These are phyloP conservation scores for Machaerirhynchus nigripectus DNA, from an alignment of 2,113 vertebrate genomes.

Conservation along the genomic window DNA sequence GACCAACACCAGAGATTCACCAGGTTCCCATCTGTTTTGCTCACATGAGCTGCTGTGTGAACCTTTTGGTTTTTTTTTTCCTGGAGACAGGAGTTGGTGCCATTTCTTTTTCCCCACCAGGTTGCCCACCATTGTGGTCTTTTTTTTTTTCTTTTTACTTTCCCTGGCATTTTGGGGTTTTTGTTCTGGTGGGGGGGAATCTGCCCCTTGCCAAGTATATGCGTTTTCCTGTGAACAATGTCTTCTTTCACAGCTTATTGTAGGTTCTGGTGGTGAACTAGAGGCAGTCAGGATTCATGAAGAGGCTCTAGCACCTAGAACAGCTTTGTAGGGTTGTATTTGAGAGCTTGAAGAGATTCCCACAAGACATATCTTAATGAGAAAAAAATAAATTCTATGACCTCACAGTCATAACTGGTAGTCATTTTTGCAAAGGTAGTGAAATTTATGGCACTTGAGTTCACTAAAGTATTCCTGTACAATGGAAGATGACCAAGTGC, in stretches of 20 bases:
- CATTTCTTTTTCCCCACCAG: not conserved
- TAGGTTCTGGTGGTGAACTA: not conserved
- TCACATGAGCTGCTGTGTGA: not conserved
- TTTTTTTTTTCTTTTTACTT: not conserved
- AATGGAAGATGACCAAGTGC: not conserved
- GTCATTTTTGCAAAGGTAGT: not conserved
- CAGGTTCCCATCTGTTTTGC: not conserved
- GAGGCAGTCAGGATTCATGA: not conserved
- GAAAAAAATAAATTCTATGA: not conserved
- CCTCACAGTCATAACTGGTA: not conserved
- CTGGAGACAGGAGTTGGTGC: accelerated
- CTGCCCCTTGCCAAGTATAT: not conserved
- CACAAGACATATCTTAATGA: not conserved
- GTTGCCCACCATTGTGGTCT: too few species aligned
- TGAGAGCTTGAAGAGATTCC: not conserved
- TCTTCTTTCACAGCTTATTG: not conserved
- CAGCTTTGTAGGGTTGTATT: not conserved
- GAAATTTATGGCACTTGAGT: not conserved
- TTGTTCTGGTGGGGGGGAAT: not conserved
- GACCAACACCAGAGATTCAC: not conserved
- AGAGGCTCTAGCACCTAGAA: not conserved
- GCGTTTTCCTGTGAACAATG: not conserved
- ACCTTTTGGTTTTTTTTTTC: not conserved
- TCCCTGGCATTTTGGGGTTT: not conserved
- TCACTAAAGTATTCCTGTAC: not conserved